phyloP scores from a whole-genome alignment of 2,113 vertebrate genomes.

The Micronisus gabar region DNA sequence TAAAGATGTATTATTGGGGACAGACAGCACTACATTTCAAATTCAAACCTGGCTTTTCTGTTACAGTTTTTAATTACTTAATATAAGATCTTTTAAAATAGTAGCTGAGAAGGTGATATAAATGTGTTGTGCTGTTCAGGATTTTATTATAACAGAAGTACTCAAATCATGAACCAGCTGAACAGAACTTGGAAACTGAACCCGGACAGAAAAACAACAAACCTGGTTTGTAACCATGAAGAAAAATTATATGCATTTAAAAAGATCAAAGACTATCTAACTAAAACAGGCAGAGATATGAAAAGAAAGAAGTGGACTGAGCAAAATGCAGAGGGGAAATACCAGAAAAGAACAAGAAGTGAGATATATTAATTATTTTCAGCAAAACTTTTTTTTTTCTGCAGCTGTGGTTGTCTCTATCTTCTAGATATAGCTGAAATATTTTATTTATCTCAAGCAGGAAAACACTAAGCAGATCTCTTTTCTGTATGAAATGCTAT shows the following conservation, averaged over 20 bases:
- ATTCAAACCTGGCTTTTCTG: not conserved
- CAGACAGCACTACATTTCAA: not conserved
- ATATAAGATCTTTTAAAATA: not conserved
- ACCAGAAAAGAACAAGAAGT: not conserved
- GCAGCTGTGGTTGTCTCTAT: not conserved
- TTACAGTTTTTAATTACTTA: not conserved
- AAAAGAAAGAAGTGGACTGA: not conserved
- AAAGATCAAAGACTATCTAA: not conserved
- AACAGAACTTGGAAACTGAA: not conserved
- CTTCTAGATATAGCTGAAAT: not conserved
- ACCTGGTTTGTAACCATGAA: not conserved
- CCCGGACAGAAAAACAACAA: not conserved
- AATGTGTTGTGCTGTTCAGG: not conserved
- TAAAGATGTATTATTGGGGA: not conserved
- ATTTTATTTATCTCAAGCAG: not conserved
- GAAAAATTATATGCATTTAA: not conserved
- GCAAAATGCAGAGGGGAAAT: not conserved
- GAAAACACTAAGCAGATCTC: not conserved
- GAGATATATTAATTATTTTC: not conserved
- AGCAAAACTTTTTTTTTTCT: not conserved
- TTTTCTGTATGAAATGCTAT: not conserved
- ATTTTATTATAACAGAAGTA: not conserved
- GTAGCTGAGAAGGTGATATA: not conserved
- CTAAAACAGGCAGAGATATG: not conserved
- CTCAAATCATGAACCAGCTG: not conserved